Percentiles rank a stretch among this genome's conserved stretches.
Evolutionary conservation across 2,888 invertebrate genomes (phyloP).

Genomic region (Rhabditoides inermis): DNA sequence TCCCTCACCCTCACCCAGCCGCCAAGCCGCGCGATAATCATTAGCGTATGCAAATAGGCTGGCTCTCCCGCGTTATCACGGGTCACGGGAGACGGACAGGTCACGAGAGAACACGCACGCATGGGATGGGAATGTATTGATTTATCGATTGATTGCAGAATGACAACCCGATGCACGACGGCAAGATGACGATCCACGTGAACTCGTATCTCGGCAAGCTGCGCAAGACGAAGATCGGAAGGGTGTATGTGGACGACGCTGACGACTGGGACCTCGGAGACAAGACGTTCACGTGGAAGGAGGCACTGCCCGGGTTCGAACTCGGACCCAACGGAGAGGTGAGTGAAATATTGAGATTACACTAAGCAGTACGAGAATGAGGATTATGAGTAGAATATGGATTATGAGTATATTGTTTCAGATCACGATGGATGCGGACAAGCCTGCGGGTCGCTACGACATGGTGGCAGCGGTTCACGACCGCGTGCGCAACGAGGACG

Average conservation of each 20-base stretch:
- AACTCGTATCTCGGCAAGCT: slow-evolving; percentile 88
- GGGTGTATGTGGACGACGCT: slow-evolving; percentile 89
- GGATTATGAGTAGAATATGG: background rate
- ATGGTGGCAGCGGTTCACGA: slow-evolving; percentile 42
- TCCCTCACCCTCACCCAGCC: too few species aligned
- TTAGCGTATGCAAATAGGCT: too few species aligned
- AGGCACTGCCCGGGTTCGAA: slow-evolving; percentile 62
- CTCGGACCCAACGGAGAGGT: slow-evolving; percentile 53
- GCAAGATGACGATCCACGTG: slow-evolving; percentile 87
- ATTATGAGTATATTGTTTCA: slow-evolving; percentile 56
- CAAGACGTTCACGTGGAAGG: slow-evolving; percentile 82
- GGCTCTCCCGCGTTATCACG: too few species aligned
- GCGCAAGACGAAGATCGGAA: slow-evolving; percentile 80
- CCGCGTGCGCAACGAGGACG: slow-evolving; percentile 85
- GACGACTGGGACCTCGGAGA: slow-evolving; percentile 98
- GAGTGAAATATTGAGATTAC: background rate
- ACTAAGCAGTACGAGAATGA: background rate
- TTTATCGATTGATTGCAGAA: slow-evolving; percentile 62
- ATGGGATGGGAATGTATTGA: too few species aligned
- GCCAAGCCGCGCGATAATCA: too few species aligned
- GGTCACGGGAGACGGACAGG: too few species aligned
- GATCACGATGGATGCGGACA: slow-evolving; percentile 88
- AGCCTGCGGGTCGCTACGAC: slow-evolving; percentile 74
- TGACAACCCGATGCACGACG: slow-evolving; percentile 96
- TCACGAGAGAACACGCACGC: too few species aligned